Conservation (phyloP, 2,797 vertebrate genomes). For the Tangara arthus region DNA sequence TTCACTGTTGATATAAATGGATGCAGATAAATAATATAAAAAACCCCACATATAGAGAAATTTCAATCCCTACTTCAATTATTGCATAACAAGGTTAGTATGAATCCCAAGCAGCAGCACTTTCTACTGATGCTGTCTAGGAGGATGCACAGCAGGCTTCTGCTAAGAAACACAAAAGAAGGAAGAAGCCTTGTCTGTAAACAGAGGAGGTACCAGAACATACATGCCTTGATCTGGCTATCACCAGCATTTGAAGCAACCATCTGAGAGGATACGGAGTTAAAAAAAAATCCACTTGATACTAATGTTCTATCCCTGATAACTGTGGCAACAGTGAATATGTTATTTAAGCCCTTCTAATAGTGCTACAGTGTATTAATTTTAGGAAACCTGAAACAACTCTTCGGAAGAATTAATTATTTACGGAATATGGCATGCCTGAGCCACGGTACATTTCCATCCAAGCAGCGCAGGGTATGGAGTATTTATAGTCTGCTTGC, state of each 20-base stretch:
- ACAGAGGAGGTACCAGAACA: background rate
- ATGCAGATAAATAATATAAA: background rate
- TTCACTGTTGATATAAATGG: background rate
- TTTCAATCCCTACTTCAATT: background rate
- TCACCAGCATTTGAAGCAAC: background rate
- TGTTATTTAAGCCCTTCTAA: background rate
- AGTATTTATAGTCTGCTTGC: background rate
- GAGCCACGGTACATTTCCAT: background rate
- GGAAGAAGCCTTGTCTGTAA: background rate
- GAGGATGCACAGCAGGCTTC: background rate
- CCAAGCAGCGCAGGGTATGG: background rate
- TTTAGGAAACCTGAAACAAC: background rate
- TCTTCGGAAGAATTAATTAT: background rate
- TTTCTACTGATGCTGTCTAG: background rate
- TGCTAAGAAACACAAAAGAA: background rate
- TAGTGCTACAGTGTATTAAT: background rate
- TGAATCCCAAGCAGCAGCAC: background rate
- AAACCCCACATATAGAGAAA: accelerated
- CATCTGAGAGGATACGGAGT: background rate
- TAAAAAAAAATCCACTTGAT: background rate
- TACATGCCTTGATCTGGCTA: background rate
- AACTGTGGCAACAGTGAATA: background rate
- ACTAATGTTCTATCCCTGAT: background rate
- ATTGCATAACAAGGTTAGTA: background rate
- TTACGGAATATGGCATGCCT: background rate